These are phyloP conservation scores for Lithophane leautieri DNA, from an alignment of 2,888 invertebrate species.

Conservation along the genomic window DNA sequence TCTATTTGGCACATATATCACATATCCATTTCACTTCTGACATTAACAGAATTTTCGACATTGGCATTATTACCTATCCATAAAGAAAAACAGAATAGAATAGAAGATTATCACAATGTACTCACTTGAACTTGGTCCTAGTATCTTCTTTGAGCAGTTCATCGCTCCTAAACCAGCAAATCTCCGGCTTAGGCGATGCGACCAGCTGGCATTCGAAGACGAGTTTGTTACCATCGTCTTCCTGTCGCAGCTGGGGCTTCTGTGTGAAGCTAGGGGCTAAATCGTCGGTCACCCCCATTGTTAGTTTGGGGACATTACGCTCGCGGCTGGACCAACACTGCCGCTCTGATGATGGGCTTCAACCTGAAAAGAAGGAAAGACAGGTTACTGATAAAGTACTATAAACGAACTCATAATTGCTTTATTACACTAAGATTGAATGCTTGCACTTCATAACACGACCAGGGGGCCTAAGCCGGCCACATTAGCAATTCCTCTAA, in stretches of 20 bases:
- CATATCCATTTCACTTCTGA: background rate
- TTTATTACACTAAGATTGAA: background rate
- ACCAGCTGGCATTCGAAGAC: conserved; percentile 98
- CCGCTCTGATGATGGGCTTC: conserved; percentile 70
- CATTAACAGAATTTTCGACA: background rate
- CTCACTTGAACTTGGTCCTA: conserved; percentile 95
- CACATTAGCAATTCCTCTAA: no score
- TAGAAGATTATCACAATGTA: conserved; percentile 44
- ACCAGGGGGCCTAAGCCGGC: background rate
- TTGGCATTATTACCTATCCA: background rate
- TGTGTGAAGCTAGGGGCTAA: conserved; percentile 99
- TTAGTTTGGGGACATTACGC: conserved; percentile 87
- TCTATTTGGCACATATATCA: no score
- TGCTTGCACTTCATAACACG: background rate
- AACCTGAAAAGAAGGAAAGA: conserved; percentile 59
- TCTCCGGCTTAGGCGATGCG: conserved; percentile 96
- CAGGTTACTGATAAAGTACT: background rate
- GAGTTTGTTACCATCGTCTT: conserved; percentile 98
- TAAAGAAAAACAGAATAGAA: background rate
- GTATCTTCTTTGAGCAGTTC: conserved; percentile 95
- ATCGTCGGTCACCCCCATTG: conserved; percentile 97
- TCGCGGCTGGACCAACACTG: conserved; percentile 71
- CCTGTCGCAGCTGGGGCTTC: conserved; percentile 98
- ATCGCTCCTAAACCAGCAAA: conserved; percentile 97
- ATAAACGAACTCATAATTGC: background rate